Evolutionary conservation across 1,140 invertebrate genomes (phyloP).

Genomic region (Trichonephila clavipes): DNA sequence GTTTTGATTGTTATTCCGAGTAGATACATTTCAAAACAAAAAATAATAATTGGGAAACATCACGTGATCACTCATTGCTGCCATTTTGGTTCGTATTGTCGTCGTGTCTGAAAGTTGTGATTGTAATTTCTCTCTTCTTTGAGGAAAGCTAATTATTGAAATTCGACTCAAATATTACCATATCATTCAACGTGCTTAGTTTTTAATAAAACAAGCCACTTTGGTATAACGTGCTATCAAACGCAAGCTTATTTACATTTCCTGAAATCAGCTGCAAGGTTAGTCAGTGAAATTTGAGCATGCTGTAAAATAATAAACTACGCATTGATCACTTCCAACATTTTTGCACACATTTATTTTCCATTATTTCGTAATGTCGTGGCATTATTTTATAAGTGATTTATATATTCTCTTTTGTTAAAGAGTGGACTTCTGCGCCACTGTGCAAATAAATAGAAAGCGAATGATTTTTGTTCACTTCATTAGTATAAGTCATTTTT

Average conservation of each 20-base stretch:
- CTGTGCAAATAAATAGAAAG: too few species aligned
- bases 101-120: constrained; percentile 59
- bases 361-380: too few species aligned
- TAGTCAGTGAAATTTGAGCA: constrained; percentile 50
- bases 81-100: constrained; percentile 73
- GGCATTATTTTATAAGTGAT: too few species aligned
- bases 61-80: constrained; percentile 70
- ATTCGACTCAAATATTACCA: constrained; percentile 51
- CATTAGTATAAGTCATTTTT: too few species aligned
- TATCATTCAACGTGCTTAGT: not conserved
- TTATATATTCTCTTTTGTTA: too few species aligned
- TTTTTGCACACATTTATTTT: not conserved
- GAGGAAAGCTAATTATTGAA: constrained; percentile 19
- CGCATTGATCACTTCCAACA: not conserved
- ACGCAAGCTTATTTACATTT: constrained; percentile 55
- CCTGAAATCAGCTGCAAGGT: constrained; percentile 66
- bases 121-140: constrained; percentile 1
- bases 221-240: not conserved
- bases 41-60: constrained; percentile 10
- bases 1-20: too few species aligned
- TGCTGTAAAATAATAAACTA: not conserved
- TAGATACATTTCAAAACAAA: not conserved
- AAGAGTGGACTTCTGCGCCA: too few species aligned
- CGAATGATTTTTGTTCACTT: too few species aligned
- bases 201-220: not conserved